Base-by-base conservation (phyloP, 2,797 vertebrate species). In the Lagodon rhomboides region DNA sequence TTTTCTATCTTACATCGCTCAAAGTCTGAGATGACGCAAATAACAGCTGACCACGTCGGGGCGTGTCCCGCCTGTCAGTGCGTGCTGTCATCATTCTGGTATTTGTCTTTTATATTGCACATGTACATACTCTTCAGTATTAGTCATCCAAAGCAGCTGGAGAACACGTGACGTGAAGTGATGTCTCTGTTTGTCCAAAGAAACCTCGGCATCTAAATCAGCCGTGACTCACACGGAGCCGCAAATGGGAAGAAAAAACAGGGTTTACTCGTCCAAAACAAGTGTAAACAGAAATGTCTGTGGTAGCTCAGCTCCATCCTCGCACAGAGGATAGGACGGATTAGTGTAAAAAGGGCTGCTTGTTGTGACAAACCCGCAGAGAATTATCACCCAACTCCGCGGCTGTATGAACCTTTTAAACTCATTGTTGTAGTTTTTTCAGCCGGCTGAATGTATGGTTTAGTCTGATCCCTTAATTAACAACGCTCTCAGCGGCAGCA, bases 1-100 rank as follows among this genome's bases (percentile, higher is more conserved):
- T 60, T 72, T 76, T 79, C 68, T 43, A 49, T 20, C 49, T 13
- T 1, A 61, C 59, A 67, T 73, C 72, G 73, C 49, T 68, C 51
- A 66, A 25, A 49, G 4, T 17, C 11, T 27, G 16, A 65, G 25
- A 71, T 70, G 47, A 43, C 1, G n/a, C 25, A 80, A 68, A 82
- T 47, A 65, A 63, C 44, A 65, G n/a, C 41, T 53, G 8, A 75
- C 18, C 43, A 56, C 34, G 7, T 60, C 6, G 51, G 73, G 74
- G 50, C 5, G 27, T 72, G 70, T 51, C 56, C 12, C 27, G 8
- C 60, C 53, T 20, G 72, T 38, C 20, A 55, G 34, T 12, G n/a
- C 30, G 20, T 22, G 46, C 38, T 41, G 11, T 80, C 73, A 73
- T 55, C 1, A 1, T 18, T 68, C 49, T 64, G 77, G 46, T 62